phyloP scores from a whole-genome alignment of 2,113 vertebrate genomes.

The human region DNA sequence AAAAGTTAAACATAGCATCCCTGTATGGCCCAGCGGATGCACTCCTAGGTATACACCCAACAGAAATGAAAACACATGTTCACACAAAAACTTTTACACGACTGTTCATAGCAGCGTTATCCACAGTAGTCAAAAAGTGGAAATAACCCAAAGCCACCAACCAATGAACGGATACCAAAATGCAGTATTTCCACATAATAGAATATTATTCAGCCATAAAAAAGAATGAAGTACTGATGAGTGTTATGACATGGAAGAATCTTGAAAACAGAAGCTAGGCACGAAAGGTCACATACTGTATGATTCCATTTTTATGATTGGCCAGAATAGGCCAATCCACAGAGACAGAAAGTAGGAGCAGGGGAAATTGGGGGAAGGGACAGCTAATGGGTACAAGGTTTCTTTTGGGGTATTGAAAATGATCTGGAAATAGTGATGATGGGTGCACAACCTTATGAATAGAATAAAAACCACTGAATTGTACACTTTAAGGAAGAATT shows the following conservation, averaged over 20 bases:
- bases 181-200: neutral
- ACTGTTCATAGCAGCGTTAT: neutral
- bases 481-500: neutral
- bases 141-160: neutral
- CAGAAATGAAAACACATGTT: neutral
- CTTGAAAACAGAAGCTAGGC: neutral
- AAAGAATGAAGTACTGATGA: neutral
- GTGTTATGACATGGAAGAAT: neutral
- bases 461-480: neutral
- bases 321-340: neutral
- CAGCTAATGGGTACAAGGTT: neutral
- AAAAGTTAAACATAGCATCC: slow-evolving; percentile 12
- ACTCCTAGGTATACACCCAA: neutral
- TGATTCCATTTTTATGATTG: neutral
- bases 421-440: neutral
- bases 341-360: neutral
- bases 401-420: neutral
- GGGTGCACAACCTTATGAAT: neutral
- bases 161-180: neutral
- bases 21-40: neutral
- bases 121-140: neutral
- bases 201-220: slow-evolving; percentile 14
- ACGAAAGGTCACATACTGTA: neutral
- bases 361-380: neutral
- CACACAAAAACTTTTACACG: neutral